Base-by-base conservation (phyloP, 1,140 invertebrate species). In the Mycetomoellerius zeteki region DNA sequence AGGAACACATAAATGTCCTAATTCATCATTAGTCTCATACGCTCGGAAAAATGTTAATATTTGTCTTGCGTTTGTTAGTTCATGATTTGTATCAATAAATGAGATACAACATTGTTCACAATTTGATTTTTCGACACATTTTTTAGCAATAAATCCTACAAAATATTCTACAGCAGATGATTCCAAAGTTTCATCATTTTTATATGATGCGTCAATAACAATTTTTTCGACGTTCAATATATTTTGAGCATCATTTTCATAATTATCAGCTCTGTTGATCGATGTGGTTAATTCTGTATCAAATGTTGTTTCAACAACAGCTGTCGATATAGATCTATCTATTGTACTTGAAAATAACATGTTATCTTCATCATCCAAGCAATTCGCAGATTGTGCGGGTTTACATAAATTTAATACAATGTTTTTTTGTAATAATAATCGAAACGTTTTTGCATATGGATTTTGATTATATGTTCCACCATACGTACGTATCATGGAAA, bases 391-490 rank as follows among this genome's bases (percentile, higher is more conserved):
- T 64, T 64, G 27, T 27, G 60, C 60, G n/a, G 27, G 60, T n/a
- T 64, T 33, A 30, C 2, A 64, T 64, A 64, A 64, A 54, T 54
- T 54, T 54, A 54, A 16, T 33, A 64, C 60, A 33, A 64, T 64
- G 1, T 64, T 64, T 33, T 64, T 64, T 19, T 64, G 24, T 16
- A 30, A 62, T 30, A 62, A 19, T 64, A 64, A 33, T 33, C 27
- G 27, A 64, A 64, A 64, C 33, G 4, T 6, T 8, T 64, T 64
- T 33, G 27, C 27, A 64, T 1, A 33, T 33, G 60, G 60, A 64
- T 64, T 64, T 33, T 64, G 16, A 64, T 64, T 64, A 64, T 62
- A 62, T 64, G 14, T 64, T 33, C 60, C 16, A 19, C 60, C 27
- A 64, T 64, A 64, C 2, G 6, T 33, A 33, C 60, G 27, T 8